Base-by-base conservation (phyloP, 2,113 vertebrate genomes). In the Carassius carassius region DNA sequence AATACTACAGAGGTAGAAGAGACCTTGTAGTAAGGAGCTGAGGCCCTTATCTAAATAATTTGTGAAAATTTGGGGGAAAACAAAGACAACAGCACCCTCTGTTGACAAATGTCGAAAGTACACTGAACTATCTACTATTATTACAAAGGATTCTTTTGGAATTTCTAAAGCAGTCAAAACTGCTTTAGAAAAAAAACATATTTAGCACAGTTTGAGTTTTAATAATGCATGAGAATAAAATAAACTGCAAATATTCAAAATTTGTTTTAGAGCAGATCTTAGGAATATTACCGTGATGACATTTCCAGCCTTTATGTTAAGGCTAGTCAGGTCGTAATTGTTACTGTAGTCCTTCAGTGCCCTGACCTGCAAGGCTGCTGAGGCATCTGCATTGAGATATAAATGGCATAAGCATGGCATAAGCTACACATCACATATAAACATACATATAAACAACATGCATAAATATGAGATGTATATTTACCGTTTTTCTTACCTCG, bases 291-390 rank as follows among this genome's bases (percentile, higher is more conserved):
- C 96, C 1, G 96, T 97, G 89, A 97, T 97, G 58, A 97, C 85
- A 0, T 97, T 96, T 58, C 96, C 96, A 0, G 95, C 94, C 90
- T 97, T 97, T 88, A 97, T 95, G 0, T 96, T 97, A 79, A 97
- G 95, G 91, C 96, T 97, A 86, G 96, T 97, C 91, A 97, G 92
- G 92, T 97, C 96, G 0, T 97, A 97, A 85, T 96, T 97, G 95
- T 97, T 97, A 92, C 96, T 96, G 35, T 97, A 97, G 75, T 97
- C 96, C 90, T 97, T 96, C 81, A 96, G 87, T 0, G 96, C 96
- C 73, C 96, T 93, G 87, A 97, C 96, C 93, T 96, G 96, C 91
- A 97, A 93, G 29, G 96, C 96, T 0, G 95, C 94, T 0, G 96
- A 97, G 29, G 96, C 96, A 0, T 97, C 96, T 97, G 91, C 6